Conservation (phyloP, 1,140 invertebrate genomes). For the Pinna nobilis region DNA sequence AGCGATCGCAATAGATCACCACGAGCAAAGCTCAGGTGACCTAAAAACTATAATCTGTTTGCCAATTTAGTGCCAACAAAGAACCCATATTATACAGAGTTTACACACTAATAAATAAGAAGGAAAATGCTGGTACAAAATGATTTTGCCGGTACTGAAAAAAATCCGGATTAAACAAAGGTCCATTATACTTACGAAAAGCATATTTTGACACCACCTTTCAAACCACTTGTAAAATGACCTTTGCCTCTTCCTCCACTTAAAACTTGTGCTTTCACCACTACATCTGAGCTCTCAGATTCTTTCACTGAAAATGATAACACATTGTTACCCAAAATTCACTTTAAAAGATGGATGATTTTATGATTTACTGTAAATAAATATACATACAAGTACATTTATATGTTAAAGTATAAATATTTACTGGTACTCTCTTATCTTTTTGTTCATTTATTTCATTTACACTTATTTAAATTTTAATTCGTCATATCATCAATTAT, state of each 20-base stretch:
- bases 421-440: too few species aligned
- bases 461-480: too few species aligned
- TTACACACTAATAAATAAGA: too few species aligned
- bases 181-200: conserved; percentile 66
- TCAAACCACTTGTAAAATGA: conserved; percentile 90
- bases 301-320: conserved; percentile 75
- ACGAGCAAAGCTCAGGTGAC: too few species aligned
- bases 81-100: too few species aligned
- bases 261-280: conserved; percentile 98
- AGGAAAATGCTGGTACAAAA: not conserved
- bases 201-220: conserved; percentile 88
- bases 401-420: not conserved
- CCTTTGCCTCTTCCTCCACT: conserved; percentile 99
- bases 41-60: not conserved
- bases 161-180: too few species aligned
- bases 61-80: not conserved
- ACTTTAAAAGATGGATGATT: not conserved
- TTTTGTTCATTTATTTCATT: too few species aligned
- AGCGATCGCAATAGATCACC: too few species aligned
- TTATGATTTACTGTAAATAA: not conserved
- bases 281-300: conserved; percentile 88
- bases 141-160: too few species aligned
- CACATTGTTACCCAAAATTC: not conserved
- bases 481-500: too few species aligned
- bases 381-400: not conserved